Conservation (phyloP, 2,797 vertebrate species). For the Zalophus californianus region DNA sequence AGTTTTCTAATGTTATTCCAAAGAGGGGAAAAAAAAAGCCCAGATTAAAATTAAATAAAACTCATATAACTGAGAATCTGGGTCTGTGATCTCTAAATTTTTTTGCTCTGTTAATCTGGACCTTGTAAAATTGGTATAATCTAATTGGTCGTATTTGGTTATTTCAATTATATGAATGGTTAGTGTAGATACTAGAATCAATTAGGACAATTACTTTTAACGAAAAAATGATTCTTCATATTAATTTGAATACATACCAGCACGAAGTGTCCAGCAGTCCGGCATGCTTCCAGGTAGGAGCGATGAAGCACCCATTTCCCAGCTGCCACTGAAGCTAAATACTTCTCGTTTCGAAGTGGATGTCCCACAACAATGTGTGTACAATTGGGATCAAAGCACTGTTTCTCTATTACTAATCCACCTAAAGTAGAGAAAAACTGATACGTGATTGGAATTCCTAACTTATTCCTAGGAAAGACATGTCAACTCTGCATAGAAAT, state of each 20-base stretch:
- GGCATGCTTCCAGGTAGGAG: constrained; percentile 97
- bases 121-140: background rate
- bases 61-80: background rate
- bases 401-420: constrained; percentile 95
- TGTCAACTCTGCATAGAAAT: background rate
- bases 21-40: background rate
- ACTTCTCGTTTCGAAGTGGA: constrained; percentile 98
- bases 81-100: background rate
- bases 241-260: constrained; percentile 87
- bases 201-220: background rate
- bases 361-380: constrained; percentile 97
- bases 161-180: background rate
- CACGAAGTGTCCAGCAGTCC: constrained; percentile 91
- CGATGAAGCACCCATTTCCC: constrained; percentile 99
- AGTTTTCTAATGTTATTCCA: constrained; percentile 2
- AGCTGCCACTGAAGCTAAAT: constrained; percentile 97
- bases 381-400: constrained; percentile 96
- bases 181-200: background rate
- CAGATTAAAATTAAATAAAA: constrained; percentile 17
- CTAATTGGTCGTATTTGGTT: background rate
- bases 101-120: background rate
- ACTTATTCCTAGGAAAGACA: constrained; percentile 3
- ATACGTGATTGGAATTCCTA: background rate
- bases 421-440: constrained; percentile 86
- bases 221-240: background rate